These are phyloP conservation scores for Nephrocerus scutellatus DNA, from an alignment of 2,888 invertebrate species.

Conservation along the genomic window DNA sequence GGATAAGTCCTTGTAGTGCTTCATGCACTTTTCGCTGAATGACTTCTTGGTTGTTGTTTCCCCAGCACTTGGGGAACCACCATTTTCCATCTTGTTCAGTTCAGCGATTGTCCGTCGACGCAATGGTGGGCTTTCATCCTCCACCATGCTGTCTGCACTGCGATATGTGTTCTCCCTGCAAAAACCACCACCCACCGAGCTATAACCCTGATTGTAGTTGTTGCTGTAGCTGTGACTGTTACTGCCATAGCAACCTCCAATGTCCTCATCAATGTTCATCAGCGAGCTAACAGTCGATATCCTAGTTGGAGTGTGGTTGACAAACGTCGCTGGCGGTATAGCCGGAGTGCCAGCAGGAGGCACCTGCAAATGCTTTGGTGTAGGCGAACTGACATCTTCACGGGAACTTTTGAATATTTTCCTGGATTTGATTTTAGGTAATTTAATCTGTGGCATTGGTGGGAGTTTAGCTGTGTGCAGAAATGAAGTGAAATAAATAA, in stretches of 20 bases:
- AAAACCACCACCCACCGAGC: slow-evolving; percentile 13
- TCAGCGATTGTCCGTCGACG: not conserved
- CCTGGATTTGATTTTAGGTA: slow-evolving; percentile 40
- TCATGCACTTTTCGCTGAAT: slow-evolving; percentile 35
- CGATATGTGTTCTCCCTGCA: slow-evolving; percentile 32
- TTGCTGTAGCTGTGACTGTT: no score
- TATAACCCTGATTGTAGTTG: no score
- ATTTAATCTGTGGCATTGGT: slow-evolving; percentile 36
- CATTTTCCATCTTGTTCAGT: slow-evolving; percentile 5
- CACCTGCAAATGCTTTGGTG: not conserved
- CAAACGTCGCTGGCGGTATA: slow-evolving; percentile 31
- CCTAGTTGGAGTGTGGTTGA: slow-evolving; percentile 39
- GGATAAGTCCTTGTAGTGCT: slow-evolving; percentile 40
- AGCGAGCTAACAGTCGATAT: slow-evolving; percentile 44
- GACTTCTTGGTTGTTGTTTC: slow-evolving; percentile 24
- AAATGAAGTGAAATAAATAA: slow-evolving; percentile 5
- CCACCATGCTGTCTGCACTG: slow-evolving; percentile 33
- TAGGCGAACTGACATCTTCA: slow-evolving; percentile 24
- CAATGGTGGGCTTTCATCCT: slow-evolving; percentile 26
- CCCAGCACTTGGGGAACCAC: no score
- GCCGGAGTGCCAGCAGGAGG: slow-evolving; percentile 7
- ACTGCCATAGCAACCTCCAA: slow-evolving; percentile 7
- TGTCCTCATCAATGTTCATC: slow-evolving; percentile 28
- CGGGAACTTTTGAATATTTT: slow-evolving; percentile 39
- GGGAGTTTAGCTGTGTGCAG: slow-evolving; percentile 36